Conservation (phyloP, 2,113 vertebrate genomes). For the Athene cunicularia region DNA sequence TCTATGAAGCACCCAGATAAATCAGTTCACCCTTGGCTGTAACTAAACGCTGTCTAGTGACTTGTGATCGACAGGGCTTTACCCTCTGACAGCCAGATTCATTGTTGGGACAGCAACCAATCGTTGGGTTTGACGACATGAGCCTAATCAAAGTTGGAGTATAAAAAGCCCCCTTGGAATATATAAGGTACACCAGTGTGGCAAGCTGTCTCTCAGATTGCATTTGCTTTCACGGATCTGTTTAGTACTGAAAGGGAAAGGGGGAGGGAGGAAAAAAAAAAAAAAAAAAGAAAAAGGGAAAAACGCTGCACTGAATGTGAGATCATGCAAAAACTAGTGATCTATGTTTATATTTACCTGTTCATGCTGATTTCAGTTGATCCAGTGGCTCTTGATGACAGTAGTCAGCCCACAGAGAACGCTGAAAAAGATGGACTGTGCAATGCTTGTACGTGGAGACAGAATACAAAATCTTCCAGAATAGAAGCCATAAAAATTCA, state of each 20-base stretch:
- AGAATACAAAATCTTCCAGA: slow-evolving; percentile 93
- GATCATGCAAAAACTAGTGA: slow-evolving; percentile 84
- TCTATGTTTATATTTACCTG: slow-evolving; percentile 82
- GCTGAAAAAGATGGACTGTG: slow-evolving; percentile 87
- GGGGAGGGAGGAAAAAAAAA: slow-evolving; percentile 30
- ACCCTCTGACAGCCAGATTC: slow-evolving; percentile 91
- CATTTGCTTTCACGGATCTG: slow-evolving; percentile 69
- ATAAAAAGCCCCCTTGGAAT: slow-evolving; percentile 95
- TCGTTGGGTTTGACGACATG: slow-evolving; percentile 92
- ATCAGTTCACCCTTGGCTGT: slow-evolving; percentile 79
- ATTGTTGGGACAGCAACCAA: slow-evolving; percentile 95
- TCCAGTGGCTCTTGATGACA: slow-evolving; percentile 83
- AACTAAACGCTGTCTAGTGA: slow-evolving; percentile 79
- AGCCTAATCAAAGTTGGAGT: slow-evolving; percentile 90
- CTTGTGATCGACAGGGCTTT: slow-evolving; percentile 85
- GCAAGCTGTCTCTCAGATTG: slow-evolving; percentile 80
- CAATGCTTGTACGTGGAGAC: slow-evolving; percentile 90
- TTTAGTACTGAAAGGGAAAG: slow-evolving; percentile 58
- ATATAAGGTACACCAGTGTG: slow-evolving; percentile 88
- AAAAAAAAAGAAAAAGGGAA: not conserved
- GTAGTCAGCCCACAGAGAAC: slow-evolving; percentile 79
- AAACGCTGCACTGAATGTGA: slow-evolving; percentile 68
- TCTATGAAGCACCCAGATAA: slow-evolving; percentile 72
- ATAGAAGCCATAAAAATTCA: slow-evolving; percentile 98
- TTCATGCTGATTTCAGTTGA: slow-evolving; percentile 84